Percentiles rank a stretch among this genome's conserved stretches.
phyloP scores from a whole-genome alignment of 1,140 invertebrate genomes.

The Schlechtendalia chinensis region DNA sequence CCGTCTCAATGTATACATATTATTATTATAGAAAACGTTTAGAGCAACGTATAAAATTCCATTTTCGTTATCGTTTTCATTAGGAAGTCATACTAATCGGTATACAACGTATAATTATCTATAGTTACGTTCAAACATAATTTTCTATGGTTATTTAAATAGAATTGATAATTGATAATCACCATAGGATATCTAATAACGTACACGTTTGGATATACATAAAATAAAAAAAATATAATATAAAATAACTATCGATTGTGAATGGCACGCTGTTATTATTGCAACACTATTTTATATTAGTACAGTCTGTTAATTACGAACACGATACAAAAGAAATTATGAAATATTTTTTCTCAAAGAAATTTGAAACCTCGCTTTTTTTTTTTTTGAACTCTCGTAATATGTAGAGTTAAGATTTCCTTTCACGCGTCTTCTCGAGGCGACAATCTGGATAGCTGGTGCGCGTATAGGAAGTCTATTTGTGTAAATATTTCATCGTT shows the following conservation, averaged over 20 bases:
- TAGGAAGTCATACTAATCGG: background rate
- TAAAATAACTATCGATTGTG: conserved; percentile 12
- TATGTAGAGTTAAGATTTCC: conserved; percentile 24
- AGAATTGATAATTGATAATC: too few species aligned
- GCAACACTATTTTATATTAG: background rate
- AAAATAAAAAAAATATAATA: conserved; percentile 15
- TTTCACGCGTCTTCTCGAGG: conserved; percentile 4
- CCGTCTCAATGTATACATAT: background rate
- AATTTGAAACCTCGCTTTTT: conserved; percentile 20
- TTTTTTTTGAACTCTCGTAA: background rate
- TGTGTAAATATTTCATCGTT: too few species aligned
- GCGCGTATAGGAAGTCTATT: background rate
- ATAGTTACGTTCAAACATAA: background rate
- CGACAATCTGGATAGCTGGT: background rate
- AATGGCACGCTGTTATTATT: background rate
- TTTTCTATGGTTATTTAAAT: conserved; percentile 1
- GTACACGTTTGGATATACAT: background rate
- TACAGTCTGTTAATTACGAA: background rate
- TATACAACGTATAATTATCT: background rate
- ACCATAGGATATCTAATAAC: conserved; percentile 2
- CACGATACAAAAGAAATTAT: conserved; percentile 4
- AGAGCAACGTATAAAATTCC: background rate
- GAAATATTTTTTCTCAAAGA: conserved; percentile 28
- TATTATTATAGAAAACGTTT: background rate
- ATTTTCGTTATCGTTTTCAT: background rate